phyloP scores from a whole-genome alignment of 2,888 invertebrate species.

The Drosophila neotestacea region DNA sequence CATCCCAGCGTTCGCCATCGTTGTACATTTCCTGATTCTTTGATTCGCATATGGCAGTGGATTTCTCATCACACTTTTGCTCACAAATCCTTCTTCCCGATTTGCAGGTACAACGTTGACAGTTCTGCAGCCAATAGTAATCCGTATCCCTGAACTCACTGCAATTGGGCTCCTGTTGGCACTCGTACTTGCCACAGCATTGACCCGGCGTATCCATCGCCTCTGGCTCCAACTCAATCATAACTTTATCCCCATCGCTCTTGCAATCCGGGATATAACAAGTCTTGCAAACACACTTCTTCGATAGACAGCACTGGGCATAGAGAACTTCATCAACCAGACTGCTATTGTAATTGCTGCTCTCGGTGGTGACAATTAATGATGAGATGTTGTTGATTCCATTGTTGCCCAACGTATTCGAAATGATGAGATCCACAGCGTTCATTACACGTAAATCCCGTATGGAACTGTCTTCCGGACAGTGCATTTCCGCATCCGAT shows the following conservation, averaged over 20 bases:
- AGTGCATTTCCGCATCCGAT: constrained; percentile 77
- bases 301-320: constrained; percentile 80
- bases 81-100: constrained; percentile 81
- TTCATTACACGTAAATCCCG: constrained; percentile 69
- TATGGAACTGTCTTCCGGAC: constrained; percentile 82
- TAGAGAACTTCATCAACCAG: constrained; percentile 70
- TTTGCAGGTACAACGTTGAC: constrained; percentile 82
- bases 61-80: constrained; percentile 81
- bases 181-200: constrained; percentile 86
- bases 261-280: constrained; percentile 83
- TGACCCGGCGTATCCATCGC: constrained; percentile 83
- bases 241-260: constrained; percentile 67
- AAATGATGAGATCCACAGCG: constrained; percentile 57
- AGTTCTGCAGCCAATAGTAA: constrained; percentile 80
- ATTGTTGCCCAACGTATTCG: constrained; percentile 43
- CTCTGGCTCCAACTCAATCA: constrained; percentile 78
- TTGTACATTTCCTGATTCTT: constrained; percentile 78
- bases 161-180: constrained; percentile 84
- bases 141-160: constrained; percentile 72
- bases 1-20: constrained; percentile 83
- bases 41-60: constrained; percentile 79
- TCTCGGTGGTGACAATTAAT: constrained; percentile 26
- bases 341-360: constrained; percentile 50
- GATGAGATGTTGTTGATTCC: constrained; percentile 2
- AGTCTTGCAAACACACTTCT: constrained; percentile 83